phyloP scores from a whole-genome alignment of 2,113 vertebrate genomes.

The Piprites chloris region DNA sequence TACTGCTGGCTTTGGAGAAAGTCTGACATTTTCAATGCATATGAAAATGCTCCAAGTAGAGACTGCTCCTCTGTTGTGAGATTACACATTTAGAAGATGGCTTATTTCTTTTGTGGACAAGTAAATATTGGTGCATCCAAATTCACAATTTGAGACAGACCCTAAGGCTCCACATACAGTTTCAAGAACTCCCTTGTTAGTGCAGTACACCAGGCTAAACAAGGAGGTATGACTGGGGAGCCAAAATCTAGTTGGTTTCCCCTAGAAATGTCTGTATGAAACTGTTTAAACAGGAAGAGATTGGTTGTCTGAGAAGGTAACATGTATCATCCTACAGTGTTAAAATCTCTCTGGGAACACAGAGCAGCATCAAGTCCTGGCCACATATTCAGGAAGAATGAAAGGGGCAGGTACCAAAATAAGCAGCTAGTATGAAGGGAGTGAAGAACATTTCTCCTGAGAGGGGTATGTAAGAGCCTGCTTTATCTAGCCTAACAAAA shows the following conservation, averaged over 20 bases:
- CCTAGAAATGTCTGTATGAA: background rate
- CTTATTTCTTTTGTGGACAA: background rate
- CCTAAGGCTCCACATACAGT: background rate
- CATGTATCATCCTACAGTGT: rapidly evolving
- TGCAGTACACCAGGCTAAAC: background rate
- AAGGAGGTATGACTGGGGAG: background rate
- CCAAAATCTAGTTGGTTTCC: background rate
- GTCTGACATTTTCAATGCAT: background rate
- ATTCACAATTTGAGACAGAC: background rate
- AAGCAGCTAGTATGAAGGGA: background rate
- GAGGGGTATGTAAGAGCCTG: background rate
- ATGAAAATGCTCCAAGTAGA: background rate
- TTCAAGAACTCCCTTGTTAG: background rate
- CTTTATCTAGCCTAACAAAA: background rate
- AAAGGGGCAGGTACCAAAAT: background rate
- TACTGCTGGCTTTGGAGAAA: background rate
- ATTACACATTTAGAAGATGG: background rate
- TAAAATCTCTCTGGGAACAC: background rate
- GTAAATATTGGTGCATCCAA: background rate
- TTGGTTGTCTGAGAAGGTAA: background rate
- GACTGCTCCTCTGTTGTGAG: background rate
- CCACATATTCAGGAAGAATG: background rate
- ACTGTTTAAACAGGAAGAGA: background rate
- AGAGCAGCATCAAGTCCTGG: background rate
- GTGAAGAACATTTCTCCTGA: background rate